phyloP scores from a whole-genome alignment of 1,140 invertebrate species.

The Sminthurinus signatus region DNA sequence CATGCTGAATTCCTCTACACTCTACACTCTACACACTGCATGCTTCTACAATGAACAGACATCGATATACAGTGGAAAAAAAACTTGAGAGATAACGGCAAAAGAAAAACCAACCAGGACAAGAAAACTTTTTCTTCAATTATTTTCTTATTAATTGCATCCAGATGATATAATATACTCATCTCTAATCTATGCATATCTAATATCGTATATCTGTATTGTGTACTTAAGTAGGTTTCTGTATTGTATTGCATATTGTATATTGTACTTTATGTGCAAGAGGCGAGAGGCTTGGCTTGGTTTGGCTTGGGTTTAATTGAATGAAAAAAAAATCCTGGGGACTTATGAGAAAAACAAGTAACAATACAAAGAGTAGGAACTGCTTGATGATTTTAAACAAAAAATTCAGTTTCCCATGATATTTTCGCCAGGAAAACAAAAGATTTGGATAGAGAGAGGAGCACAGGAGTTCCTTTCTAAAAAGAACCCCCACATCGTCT shows the following conservation, averaged over 20 bases:
- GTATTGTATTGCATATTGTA: no score
- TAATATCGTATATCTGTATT: not conserved
- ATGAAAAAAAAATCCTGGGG: slow-evolving; percentile 20
- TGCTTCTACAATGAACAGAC: no score
- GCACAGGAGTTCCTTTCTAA: slow-evolving; percentile 27
- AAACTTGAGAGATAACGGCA: not conserved
- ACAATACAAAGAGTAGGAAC: not conserved
- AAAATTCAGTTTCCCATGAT: slow-evolving; percentile 36
- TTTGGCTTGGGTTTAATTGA: slow-evolving; percentile 27
- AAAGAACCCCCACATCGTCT: slow-evolving; percentile 30
- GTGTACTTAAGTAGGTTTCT: not conserved
- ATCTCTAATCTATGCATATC: not conserved
- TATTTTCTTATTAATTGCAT: no score
- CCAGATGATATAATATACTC: no score
- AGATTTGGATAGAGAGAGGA: slow-evolving; percentile 25
- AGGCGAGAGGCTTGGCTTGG: not conserved
- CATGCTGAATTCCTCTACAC: slow-evolving; percentile 29
- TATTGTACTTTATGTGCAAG: no score
- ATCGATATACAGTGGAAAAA: slow-evolving; percentile 3
- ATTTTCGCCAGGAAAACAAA: slow-evolving; percentile 38
- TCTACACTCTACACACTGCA: no score
- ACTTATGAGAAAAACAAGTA: slow-evolving; percentile 19
- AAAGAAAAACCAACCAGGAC: not conserved
- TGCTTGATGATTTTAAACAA: slow-evolving; percentile 33
- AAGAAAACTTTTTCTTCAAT: not conserved